Conservation (phyloP, 1,140 invertebrate species). For the Heterodera schachtii region DNA sequence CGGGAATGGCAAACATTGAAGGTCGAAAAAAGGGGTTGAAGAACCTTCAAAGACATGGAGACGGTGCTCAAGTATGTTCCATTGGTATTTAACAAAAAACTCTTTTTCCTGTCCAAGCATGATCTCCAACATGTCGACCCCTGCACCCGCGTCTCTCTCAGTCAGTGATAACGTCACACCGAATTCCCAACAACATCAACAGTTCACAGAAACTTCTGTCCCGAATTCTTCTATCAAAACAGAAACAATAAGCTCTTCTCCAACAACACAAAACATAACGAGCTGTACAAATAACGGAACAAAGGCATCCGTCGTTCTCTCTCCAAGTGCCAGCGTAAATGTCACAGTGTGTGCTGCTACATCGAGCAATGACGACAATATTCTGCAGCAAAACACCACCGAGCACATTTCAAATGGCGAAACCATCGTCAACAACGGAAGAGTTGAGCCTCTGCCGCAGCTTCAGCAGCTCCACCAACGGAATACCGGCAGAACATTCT, state of each 20-base stretch:
- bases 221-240: not conserved
- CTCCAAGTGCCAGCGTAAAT: not conserved
- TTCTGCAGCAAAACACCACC: not conserved
- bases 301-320: not conserved
- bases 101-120: not conserved
- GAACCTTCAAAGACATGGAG: not conserved
- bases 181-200: not conserved
- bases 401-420: not conserved
- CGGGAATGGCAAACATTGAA: not conserved
- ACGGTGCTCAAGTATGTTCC: conserved; percentile 3
- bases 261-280: not conserved
- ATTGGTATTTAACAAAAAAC: not conserved
- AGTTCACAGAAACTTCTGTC: not conserved
- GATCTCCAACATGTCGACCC: conserved; percentile 1
- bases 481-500: conserved; percentile 40
- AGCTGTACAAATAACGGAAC: not conserved
- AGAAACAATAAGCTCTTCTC: not conserved
- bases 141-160: not conserved
- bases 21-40: not conserved
- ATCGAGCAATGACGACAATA: not conserved
- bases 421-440: conserved; percentile 5
- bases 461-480: not conserved
- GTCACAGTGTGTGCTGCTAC: not conserved
- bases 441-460: not conserved
- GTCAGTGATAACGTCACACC: not conserved